Evolutionary conservation across 2,888 invertebrate species (phyloP), one percentile per base, ranked within the genome.

Genomic region (Helleia helle): DNA sequence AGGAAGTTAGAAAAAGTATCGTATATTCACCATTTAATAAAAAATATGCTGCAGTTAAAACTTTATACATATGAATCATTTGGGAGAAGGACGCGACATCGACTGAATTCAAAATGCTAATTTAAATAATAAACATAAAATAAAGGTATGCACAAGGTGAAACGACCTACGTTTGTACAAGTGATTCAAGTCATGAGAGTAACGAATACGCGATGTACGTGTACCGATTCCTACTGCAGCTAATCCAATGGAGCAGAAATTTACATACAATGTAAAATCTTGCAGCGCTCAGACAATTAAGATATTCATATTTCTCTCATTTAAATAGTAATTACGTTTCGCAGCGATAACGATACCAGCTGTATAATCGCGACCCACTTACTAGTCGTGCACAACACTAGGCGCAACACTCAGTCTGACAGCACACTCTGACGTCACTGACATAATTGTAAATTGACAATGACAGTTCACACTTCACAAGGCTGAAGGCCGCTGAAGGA

Each of bases 131-230:
- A 37, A 53, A 42, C 49, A 51, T 43, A 44, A 55, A 51, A 51
- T 47, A 48, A 47, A 49, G 56, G 56, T 55, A 62, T 52, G 54
- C 55, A 54, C 52, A 55, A 55, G 34, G 49, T 53, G 49, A 52
- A 56, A 53, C 51, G 51, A 51, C 48, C 43, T 48, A 31, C 57
- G 59, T 73, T 67, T 65, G 57, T 61, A 66, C 71, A 71, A 62
- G 64, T 73, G 73, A 55, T 56, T 49, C 51, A 46, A 45, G 45
- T 43, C 48, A 42, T 42, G 39, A 50, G 44, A 22, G 34, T 34
- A 8, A 18, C 9, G 22, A 11, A 34, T 18, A n/a, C n/a, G n/a
- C 22, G 11, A 18, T 7, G 34, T 22, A 34, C 34, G 34, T 34
- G 18, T 22, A 12, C 18, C 9, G 7, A 34, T 34, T 22, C 22